Conservation (phyloP, 2,797 vertebrate genomes). For the Oophaga sylvatica region DNA sequence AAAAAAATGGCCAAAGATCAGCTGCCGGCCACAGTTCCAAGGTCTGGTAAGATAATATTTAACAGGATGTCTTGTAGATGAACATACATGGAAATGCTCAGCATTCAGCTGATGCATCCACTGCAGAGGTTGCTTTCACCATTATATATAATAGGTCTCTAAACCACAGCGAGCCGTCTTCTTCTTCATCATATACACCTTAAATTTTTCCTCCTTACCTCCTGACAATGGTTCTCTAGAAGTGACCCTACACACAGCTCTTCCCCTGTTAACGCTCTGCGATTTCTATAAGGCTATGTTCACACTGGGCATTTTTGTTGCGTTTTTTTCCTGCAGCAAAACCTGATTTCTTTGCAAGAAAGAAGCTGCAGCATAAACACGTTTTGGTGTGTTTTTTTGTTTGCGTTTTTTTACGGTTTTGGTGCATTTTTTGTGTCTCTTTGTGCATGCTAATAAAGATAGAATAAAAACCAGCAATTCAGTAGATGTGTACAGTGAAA, state of each 20-base stretch:
- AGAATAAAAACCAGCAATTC: too few species aligned
- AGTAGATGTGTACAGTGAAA: too few species aligned
- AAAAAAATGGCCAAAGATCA: constrained; percentile 50
- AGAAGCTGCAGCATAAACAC: too few species aligned
- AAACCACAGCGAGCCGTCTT: background rate
- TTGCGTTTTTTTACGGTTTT: too few species aligned
- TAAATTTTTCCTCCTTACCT: background rate
- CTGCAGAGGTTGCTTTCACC: background rate
- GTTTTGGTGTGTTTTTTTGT: too few species aligned
- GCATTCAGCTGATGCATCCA: constrained; percentile 12
- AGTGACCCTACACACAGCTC: background rate
- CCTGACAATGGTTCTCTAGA: background rate
- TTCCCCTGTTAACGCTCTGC: background rate
- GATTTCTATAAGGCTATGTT: background rate
- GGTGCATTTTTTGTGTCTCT: too few species aligned
- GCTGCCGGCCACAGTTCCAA: constrained; percentile 37
- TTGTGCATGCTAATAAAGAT: too few species aligned
- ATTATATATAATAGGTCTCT: background rate
- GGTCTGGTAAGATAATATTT: constrained; percentile 55
- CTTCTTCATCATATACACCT: background rate
- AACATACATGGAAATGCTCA: background rate
- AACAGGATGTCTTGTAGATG: constrained; percentile 29
- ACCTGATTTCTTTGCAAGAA: too few species aligned
- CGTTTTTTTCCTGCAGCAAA: too few species aligned
- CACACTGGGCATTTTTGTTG: too few species aligned